Percentiles rank a stretch among this genome's conserved stretches.
phyloP scores from a whole-genome alignment of 2,888 invertebrate species.

The Sarcophaga variegata region DNA sequence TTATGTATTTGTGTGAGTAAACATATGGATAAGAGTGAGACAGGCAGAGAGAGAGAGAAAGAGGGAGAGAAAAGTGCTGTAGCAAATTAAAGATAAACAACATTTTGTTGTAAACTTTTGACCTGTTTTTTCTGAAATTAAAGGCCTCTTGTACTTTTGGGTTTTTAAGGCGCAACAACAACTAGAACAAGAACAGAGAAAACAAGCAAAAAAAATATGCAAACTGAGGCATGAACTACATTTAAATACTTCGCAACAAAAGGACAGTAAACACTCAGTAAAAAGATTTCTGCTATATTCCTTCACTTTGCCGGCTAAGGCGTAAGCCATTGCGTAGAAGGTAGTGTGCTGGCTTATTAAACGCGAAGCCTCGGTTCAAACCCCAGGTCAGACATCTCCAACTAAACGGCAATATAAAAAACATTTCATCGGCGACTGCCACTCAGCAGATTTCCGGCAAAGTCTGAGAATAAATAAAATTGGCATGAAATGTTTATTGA shows the following conservation, averaged over 20 bases:
- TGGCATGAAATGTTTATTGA: too few relatives aligned
- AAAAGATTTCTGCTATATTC: too few relatives aligned
- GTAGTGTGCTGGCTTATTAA: too few relatives aligned
- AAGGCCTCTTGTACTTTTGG: constrained; percentile 10
- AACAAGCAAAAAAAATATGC: background rate
- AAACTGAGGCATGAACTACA: background rate
- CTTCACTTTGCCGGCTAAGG: too few relatives aligned
- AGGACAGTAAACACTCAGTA: too few relatives aligned
- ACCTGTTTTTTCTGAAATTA: constrained; percentile 52
- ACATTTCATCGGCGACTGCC: too few relatives aligned
- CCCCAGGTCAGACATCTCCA: too few relatives aligned
- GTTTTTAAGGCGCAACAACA: constrained; percentile 15
- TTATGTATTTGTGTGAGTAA: background rate
- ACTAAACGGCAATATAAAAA: too few relatives aligned
- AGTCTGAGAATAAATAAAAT: too few relatives aligned
- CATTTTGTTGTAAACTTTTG: constrained; percentile 59
- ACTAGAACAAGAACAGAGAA: background rate
- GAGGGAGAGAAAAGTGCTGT: background rate
- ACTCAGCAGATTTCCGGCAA: too few relatives aligned
- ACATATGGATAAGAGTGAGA: background rate
- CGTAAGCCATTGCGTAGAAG: too few relatives aligned
- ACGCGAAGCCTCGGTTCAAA: too few relatives aligned
- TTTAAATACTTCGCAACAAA: background rate
- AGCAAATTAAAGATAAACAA: constrained; percentile 43
- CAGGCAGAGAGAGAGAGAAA: background rate